A percentile compares a stretch with the other conserved stretches of the same genome.
These are phyloP conservation scores for Philypnodon macrostomus DNA, from an alignment of 2,797 vertebrate genomes.

Conservation along the genomic window DNA sequence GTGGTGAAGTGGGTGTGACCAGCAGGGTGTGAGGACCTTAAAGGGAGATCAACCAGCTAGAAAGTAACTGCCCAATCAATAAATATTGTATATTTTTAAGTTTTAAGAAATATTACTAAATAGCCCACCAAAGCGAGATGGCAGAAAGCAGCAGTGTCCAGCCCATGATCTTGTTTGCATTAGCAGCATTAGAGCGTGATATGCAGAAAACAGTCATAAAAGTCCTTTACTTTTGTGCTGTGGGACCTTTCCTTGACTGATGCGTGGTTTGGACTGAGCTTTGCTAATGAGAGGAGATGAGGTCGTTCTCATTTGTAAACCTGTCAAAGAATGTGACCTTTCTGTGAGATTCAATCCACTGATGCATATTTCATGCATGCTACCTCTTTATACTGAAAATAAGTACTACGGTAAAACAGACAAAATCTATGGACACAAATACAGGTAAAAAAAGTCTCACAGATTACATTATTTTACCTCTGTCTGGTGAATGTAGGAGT, in stretches of 20 bases:
- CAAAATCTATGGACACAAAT: too few species aligned
- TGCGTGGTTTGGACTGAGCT: conserved; percentile 68
- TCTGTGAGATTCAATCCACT: not conserved
- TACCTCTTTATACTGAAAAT: not conserved
- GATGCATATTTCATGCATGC: too few species aligned
- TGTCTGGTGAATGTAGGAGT: conserved; percentile 94
- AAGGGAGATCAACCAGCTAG: too few species aligned
- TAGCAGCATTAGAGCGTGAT: too few species aligned
- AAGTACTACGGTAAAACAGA: conserved; percentile 1
- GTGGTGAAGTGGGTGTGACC: too few species aligned
- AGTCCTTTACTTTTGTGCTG: conserved; percentile 75
- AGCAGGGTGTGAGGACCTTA: too few species aligned
- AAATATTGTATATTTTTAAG: too few species aligned
- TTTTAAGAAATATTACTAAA: too few species aligned
- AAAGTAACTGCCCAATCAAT: too few species aligned
- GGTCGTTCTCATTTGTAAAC: conserved; percentile 75
- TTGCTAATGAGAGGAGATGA: conserved; percentile 71
- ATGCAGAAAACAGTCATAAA: conserved; percentile 30
- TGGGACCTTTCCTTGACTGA: conserved; percentile 61
- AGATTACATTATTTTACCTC: conserved; percentile 80
- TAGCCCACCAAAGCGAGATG: not conserved
- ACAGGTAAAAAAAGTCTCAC: conserved; percentile 7
- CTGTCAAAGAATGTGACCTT: conserved; percentile 52
- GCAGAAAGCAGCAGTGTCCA: conserved; percentile 45
- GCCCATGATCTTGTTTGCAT: conserved; percentile 42